phyloP scores from a whole-genome alignment of 2,797 vertebrate species.

The Sebastes hopkinsi region DNA sequence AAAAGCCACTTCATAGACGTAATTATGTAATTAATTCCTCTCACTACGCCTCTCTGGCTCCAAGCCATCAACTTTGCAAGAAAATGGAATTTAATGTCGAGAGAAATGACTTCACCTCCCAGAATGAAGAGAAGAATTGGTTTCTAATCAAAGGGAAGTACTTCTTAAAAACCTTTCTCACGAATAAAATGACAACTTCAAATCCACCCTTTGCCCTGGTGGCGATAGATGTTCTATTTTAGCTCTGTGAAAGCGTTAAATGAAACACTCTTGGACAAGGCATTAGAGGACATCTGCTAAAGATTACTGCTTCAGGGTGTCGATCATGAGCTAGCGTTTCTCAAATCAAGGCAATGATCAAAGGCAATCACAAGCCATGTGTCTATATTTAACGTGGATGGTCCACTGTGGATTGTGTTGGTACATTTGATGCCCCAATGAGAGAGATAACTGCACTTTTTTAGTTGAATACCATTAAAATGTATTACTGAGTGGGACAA shows the following conservation, averaged over 20 bases:
- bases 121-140: constrained; percentile 17
- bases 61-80: constrained; percentile 7
- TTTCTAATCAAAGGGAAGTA: constrained; percentile 35
- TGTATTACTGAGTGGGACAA: neutral
- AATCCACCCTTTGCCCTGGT: constrained; percentile 4
- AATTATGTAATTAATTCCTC: neutral
- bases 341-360: constrained; percentile 64
- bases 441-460: neutral
- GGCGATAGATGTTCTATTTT: constrained; percentile 49
- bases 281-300: constrained; percentile 65
- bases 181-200: constrained; percentile 35
- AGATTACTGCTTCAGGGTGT: constrained; percentile 62
- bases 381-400: constrained; percentile 64
- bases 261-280: constrained; percentile 31
- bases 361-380: constrained; percentile 55
- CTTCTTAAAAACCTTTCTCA: constrained; percentile 25
- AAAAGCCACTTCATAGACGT: neutral
- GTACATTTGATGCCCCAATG: neutral
- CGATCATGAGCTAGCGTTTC: constrained; percentile 60
- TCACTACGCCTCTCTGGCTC: neutral
- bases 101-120: constrained; percentile 17
- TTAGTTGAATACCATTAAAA: neutral
- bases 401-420: neutral
- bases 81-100: constrained; percentile 22
- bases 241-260: constrained; percentile 46